phyloP scores from a whole-genome alignment of 2,888 invertebrate genomes.

The Cryptus viduatorius region DNA sequence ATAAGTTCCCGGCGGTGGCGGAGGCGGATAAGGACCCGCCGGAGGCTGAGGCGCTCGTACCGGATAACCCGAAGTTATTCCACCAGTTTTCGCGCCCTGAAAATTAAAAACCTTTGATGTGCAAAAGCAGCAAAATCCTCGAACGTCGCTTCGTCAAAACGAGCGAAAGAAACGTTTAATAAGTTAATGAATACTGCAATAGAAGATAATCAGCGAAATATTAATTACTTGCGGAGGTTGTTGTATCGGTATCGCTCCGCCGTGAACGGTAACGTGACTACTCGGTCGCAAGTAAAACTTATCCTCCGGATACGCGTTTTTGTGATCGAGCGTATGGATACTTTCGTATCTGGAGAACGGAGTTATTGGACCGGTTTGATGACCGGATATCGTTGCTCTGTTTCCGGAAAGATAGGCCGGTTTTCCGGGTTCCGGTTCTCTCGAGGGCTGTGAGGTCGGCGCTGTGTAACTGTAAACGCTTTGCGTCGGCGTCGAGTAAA shows the following conservation, averaged over 20 bases:
- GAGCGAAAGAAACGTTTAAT: neutral
- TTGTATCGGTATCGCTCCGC: constrained; percentile 86
- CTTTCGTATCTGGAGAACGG: constrained; percentile 66
- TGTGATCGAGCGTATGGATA: constrained; percentile 83
- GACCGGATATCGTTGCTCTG: constrained; percentile 78
- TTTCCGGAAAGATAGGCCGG: constrained; percentile 80
- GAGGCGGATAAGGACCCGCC: constrained; percentile 79
- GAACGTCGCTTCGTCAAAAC: neutral
- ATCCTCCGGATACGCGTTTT: constrained; percentile 83
- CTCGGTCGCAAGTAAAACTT: constrained; percentile 85
- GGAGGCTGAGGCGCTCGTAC: constrained; percentile 87
- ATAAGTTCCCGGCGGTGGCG: constrained; percentile 79
- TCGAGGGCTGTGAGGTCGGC: constrained; percentile 79
- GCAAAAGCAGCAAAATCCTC: constrained; percentile 17
- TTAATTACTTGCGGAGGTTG: constrained; percentile 85
- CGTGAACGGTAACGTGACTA: constrained; percentile 87
- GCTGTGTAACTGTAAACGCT: constrained; percentile 84
- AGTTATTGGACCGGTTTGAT: constrained; percentile 78
- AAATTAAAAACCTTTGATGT: constrained; percentile 43
- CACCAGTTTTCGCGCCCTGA: constrained; percentile 91
- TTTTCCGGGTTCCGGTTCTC: constrained; percentile 81
- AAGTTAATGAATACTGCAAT: neutral
- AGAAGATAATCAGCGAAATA: too few species aligned
- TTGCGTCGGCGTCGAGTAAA: constrained; percentile 82
- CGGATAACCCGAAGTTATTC: constrained; percentile 94